These are phyloP conservation scores for Hemaris fuciformis DNA, from an alignment of 2,888 invertebrate genomes.

Conservation along the genomic window DNA sequence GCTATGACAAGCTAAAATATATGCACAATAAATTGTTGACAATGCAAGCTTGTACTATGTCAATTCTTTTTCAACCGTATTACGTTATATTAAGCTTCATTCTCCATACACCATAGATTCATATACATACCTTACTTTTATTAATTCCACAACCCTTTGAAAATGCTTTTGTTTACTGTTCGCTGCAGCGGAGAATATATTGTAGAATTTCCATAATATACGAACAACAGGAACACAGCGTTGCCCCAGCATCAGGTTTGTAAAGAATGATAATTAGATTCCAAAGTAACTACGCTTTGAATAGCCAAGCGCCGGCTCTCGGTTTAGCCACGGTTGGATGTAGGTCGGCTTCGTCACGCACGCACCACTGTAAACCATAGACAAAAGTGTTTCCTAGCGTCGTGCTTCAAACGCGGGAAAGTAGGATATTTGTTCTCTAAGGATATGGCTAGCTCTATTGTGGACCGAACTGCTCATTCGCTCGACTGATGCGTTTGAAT, in stretches of 20 bases:
- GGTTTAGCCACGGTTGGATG: constrained; percentile 43
- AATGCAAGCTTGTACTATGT: neutral
- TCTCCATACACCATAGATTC: too few species aligned
- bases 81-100: too few species aligned
- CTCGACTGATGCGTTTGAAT: neutral
- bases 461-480: neutral
- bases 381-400: constrained; percentile 20
- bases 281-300: constrained; percentile 52
- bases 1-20: constrained; percentile 2
- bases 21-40: neutral
- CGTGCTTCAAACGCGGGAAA: neutral
- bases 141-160: too few species aligned
- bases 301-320: constrained; percentile 49
- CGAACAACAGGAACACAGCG: constrained; percentile 21
- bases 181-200: neutral
- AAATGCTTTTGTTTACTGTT: neutral
- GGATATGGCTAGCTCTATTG: neutral
- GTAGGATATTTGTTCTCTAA: constrained; percentile 5
- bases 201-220: constrained; percentile 2
- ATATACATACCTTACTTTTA: too few species aligned
- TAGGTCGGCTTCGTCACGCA: constrained; percentile 66
- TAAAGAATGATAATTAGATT: constrained; percentile 69
- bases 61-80: neutral
- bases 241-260: constrained; percentile 44
- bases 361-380: constrained; percentile 39